A percentile compares a stretch with the other conserved stretches of the same genome.
These are phyloP conservation scores for Muntiacus reevesi DNA, from an alignment of 2,113 vertebrate species.

Conservation along the genomic window DNA sequence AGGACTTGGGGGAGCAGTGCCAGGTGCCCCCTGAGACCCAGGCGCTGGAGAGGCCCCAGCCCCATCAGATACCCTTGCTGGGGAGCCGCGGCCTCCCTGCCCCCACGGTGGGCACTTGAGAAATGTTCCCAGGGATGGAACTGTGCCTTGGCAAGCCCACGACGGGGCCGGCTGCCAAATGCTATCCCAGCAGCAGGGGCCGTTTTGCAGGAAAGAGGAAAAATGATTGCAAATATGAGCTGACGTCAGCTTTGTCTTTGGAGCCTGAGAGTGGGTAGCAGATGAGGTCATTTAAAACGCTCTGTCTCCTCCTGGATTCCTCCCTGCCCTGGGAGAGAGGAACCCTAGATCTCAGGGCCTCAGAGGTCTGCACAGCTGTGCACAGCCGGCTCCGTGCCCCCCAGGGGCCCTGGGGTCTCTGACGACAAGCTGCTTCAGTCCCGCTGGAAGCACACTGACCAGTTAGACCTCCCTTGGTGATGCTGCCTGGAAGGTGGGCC, in stretches of 20 bases:
- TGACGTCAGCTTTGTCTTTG: constrained; percentile 53
- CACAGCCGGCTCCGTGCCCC: neutral
- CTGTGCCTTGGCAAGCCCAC: neutral
- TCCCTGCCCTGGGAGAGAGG: neutral
- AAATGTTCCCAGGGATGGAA: neutral
- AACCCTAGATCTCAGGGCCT: neutral
- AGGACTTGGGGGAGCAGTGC: neutral
- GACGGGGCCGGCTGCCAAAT: constrained; percentile 56
- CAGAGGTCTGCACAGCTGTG: neutral
- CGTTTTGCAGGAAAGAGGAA: constrained; percentile 60
- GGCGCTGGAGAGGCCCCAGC: neutral
- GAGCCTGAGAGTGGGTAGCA: neutral
- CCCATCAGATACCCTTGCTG: neutral
- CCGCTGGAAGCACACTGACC: constrained; percentile 55
- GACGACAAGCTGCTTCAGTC: constrained; percentile 22
- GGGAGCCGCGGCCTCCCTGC: neutral
- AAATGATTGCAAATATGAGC: constrained; percentile 63
- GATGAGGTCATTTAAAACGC: constrained; percentile 34
- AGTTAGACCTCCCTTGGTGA: constrained; percentile 43
- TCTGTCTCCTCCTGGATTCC: neutral
- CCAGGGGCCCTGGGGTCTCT: constrained; percentile 29
- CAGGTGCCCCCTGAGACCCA: neutral
- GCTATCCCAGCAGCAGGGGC: constrained; percentile 43
- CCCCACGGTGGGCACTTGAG: neutral
- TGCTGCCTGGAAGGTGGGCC: constrained; percentile 62